Base-by-base conservation (phyloP, 1,140 invertebrate species). In the Eueides isabella region DNA sequence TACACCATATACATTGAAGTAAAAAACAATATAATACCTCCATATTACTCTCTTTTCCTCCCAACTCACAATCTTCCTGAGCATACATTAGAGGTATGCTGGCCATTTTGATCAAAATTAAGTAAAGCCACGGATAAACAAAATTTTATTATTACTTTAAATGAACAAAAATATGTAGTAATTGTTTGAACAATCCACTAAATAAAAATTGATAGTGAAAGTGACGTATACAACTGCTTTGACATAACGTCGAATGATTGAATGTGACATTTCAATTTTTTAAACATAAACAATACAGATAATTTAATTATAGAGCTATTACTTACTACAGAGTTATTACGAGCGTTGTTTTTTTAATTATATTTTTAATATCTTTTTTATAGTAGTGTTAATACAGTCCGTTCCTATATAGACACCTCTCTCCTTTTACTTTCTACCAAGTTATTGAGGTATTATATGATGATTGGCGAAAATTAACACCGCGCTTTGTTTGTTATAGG, bases 31-130 rank as follows among this genome's bases (percentile, higher is more conserved):
- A 29, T 23, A 31, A 85, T 88, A 94, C 93, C 86, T 94, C 90
- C 48, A 55, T 55, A 29, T 92, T 91, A 65, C 81, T 88, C 80
- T 95, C 94, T 80, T 95, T 95, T 70, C 94, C 95, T 61, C 95
- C 95, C 30, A 93, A 85, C 81, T 95, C 95, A 67, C 94, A 92
- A 80, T 95, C 95, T 72, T 95, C 94, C 80, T 95, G 92, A 19
- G 92, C 89, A 69, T 95, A 90, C 80, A 95, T 94, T 77, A 95
- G 86, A 2, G 94, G 94, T 83, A 92, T 90, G 38, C 90, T 80
- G 71, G 91, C 85, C 91, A 92, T 92, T 75, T 84, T 86, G 23
- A 48, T 63, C n/a, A 65, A 19, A 48, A 48, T 23, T 23, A 55
- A 55, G 26, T 55, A 55, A 26, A 55, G 4, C 9, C 19, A 26